Conservation (phyloP, 2,797 vertebrate species). For the Scolopax rusticola region DNA sequence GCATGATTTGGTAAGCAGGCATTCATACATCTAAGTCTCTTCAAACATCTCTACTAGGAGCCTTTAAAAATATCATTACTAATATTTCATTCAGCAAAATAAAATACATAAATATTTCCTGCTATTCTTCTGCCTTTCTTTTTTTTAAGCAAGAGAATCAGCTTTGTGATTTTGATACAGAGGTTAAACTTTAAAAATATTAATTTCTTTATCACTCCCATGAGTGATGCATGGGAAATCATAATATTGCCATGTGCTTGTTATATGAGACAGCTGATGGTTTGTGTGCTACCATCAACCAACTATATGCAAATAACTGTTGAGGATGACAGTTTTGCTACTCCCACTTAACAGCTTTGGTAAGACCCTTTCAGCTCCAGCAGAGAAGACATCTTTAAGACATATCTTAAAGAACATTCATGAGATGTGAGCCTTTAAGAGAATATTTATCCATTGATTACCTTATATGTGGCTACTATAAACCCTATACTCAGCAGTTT, state of each 20-base stretch:
- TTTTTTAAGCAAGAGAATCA: background rate
- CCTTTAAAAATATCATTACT: background rate
- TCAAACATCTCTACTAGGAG: background rate
- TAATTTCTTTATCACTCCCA: background rate
- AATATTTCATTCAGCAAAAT: background rate
- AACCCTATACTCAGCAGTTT: background rate
- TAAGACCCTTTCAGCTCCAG: background rate
- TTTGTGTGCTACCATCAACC: background rate
- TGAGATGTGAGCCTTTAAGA: background rate
- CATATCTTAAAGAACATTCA: background rate
- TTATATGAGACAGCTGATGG: background rate
- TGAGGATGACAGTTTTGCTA: constrained; percentile 17
- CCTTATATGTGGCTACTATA: background rate
- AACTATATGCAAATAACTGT: background rate
- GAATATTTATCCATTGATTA: background rate
- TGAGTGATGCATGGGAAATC: background rate
- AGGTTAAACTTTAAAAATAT: background rate
- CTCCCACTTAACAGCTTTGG: constrained; percentile 49
- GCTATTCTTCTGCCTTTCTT: background rate
- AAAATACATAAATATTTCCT: background rate
- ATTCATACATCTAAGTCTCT: background rate
- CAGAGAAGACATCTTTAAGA: background rate
- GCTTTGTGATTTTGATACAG: background rate
- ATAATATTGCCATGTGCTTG: constrained; percentile 41
- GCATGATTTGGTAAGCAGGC: background rate